phyloP scores from a whole-genome alignment of 2,888 invertebrate species.

The Deilephila porcellus region DNA sequence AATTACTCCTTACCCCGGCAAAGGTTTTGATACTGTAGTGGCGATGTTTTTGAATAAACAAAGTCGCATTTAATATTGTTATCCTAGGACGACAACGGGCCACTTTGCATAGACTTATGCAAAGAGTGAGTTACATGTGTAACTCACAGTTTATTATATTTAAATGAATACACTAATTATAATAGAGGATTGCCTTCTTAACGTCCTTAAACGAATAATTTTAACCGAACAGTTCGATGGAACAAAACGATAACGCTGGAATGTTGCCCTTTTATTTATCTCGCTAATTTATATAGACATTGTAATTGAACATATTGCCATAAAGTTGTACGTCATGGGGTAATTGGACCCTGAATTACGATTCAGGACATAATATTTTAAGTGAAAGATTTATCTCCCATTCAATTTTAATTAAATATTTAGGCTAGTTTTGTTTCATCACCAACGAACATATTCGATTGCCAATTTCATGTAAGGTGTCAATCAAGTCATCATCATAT shows the following conservation, averaged over 20 bases:
- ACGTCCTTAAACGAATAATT: slow-evolving; percentile 9
- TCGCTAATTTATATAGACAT: not conserved
- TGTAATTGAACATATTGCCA: slow-evolving; percentile 4
- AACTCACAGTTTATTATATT: not conserved
- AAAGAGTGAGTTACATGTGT: not conserved
- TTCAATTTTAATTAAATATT: too few relatives aligned
- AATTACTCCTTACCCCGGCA: not conserved
- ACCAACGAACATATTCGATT: too few relatives aligned
- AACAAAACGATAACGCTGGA: slow-evolving; percentile 29
- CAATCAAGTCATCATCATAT: too few relatives aligned
- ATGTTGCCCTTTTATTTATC: slow-evolving; percentile 23
- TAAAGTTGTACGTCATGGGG: slow-evolving; percentile 1
- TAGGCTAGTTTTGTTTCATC: too few relatives aligned
- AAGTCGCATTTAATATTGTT: not conserved
- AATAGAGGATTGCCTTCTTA: slow-evolving; percentile 13
- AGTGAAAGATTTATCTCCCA: too few relatives aligned
- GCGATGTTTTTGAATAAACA: not conserved
- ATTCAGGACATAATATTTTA: not conserved
- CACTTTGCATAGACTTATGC: slow-evolving; percentile 8
- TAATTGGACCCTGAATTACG: not conserved
- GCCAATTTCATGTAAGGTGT: too few relatives aligned
- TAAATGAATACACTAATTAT: not conserved
- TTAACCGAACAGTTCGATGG: slow-evolving; percentile 2
- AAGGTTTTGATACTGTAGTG: too few relatives aligned
- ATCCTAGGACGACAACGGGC: not conserved